Evolutionary conservation across 1,140 invertebrate species (phyloP), one percentile per base, ranked within the genome.

Genomic region (Trachymyrmex septentrionalis): DNA sequence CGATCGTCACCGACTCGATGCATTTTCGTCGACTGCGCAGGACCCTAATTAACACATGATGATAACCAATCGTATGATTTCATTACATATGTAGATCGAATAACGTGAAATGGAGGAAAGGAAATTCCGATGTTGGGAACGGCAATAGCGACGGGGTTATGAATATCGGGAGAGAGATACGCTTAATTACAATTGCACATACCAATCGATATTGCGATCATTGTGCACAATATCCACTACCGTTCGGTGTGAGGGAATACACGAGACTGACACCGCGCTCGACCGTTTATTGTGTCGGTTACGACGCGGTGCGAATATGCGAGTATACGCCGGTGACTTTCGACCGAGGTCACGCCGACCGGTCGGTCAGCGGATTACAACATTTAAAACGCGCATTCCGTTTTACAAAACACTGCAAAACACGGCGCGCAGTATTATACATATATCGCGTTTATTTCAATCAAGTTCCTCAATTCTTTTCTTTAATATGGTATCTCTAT

Each of bases 21-120:
- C 6, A 55, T 21, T 34, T 34, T 38, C 76, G 27, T 14, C 44
- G 38, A 14, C 38, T 16, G 38, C 21, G 21, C 73, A 77, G 75
- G 24, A 53, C 19, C n/a, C 30, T 67, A 78, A 78, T 78, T 78
- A 80, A 67, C 63, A 67, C 76, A 27, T 30, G 16, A 77, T 27
- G 34, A 73, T 64, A 30, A 57, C 5, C 72, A 78, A 78, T 78
- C 59, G 34, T 67, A 38, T 38, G 57, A 77, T 67, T 38, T 80
- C 44, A 55, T 80, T 69, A 21, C 19, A 24, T 16, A 27, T 24
- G 66, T 69, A 63, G 16, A 34, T 64, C 63, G 76, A 34, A 80
- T 34, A 34, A 64, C n/a, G n/a, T 34, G 61, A 80, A 53, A 80
- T 24, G 63, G 44, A 38, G 44, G 63, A 69, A 69, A 80, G 63